A percentile compares a stretch with the other conserved stretches of the same genome.
These are phyloP conservation scores for Diplolepis rosae DNA, from an alignment of 2,888 invertebrate genomes.

Conservation along the genomic window DNA sequence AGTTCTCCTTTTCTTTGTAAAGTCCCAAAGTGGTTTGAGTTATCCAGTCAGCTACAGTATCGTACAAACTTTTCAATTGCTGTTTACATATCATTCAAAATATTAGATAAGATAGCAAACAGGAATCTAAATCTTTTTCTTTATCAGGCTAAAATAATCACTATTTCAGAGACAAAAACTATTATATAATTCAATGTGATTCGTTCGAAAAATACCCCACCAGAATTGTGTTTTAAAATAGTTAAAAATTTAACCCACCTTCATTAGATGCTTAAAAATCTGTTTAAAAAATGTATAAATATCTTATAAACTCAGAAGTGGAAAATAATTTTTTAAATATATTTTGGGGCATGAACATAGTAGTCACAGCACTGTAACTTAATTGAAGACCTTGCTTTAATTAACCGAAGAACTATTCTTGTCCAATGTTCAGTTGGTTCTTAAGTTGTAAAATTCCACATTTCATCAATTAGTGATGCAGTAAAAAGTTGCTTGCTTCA, in stretches of 20 bases:
- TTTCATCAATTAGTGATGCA: background rate
- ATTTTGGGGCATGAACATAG: background rate
- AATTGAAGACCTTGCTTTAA: background rate
- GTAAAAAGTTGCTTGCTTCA: too few relatives aligned
- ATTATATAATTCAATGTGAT: too few relatives aligned
- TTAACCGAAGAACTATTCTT: constrained; percentile 2
- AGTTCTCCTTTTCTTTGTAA: background rate
- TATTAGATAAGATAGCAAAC: background rate
- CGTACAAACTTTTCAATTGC: background rate
- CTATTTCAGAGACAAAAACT: too few relatives aligned
- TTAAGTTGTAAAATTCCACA: constrained; percentile 35
- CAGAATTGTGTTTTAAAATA: too few relatives aligned
- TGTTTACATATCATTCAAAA: background rate
- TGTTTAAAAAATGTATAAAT: too few relatives aligned
- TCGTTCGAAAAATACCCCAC: too few relatives aligned
- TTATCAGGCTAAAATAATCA: too few relatives aligned
- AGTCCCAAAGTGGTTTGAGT: background rate
- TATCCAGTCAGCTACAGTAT: background rate
- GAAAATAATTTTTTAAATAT: background rate
- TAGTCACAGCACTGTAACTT: background rate
- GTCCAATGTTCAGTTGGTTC: background rate
- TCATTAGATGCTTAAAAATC: too few relatives aligned
- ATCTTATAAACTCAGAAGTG: too few relatives aligned
- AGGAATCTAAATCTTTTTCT: too few relatives aligned
- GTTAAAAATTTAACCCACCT: too few relatives aligned